phyloP scores from a whole-genome alignment of 1,140 invertebrate species.

The Reticulitermes speratus region DNA sequence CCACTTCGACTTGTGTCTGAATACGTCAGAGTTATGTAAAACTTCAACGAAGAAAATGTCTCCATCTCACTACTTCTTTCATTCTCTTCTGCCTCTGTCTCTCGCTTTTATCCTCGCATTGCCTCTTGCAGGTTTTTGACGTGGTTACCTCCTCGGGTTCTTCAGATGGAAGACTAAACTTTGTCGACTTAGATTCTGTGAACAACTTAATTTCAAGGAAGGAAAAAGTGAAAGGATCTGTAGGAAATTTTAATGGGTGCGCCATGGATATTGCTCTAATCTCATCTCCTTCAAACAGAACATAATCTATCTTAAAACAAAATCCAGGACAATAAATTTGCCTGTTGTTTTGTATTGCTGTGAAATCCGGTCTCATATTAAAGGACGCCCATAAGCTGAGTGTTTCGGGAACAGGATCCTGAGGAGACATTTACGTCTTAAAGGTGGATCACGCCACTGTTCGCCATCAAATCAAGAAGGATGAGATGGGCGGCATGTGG shows the following conservation, averaged over 20 bases:
- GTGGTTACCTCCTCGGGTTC: not conserved
- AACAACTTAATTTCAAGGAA: not conserved
- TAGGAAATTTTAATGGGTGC: not conserved
- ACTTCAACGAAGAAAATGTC: not conserved
- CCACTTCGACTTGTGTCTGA: slow-evolving; percentile 4
- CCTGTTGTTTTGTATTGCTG: no score
- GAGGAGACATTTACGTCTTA: no score
- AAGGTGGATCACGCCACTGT: no score
- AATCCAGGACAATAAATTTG: no score
- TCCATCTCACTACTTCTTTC: not conserved
- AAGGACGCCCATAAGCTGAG: no score
- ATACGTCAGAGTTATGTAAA: not conserved
- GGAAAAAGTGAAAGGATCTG: not conserved
- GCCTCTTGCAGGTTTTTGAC: not conserved
- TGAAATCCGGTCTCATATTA: no score
- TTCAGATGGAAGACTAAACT: not conserved
- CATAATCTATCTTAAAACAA: no score
- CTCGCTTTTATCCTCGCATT: not conserved
- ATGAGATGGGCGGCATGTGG: no score
- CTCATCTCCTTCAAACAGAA: not conserved
- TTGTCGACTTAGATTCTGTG: not conserved
- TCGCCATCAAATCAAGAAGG: no score
- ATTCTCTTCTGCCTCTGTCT: not conserved
- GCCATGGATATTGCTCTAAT: not conserved
- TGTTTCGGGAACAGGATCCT: no score